phyloP scores from a whole-genome alignment of 2,888 invertebrate species.

The Rhagophthalmus giganteus region DNA sequence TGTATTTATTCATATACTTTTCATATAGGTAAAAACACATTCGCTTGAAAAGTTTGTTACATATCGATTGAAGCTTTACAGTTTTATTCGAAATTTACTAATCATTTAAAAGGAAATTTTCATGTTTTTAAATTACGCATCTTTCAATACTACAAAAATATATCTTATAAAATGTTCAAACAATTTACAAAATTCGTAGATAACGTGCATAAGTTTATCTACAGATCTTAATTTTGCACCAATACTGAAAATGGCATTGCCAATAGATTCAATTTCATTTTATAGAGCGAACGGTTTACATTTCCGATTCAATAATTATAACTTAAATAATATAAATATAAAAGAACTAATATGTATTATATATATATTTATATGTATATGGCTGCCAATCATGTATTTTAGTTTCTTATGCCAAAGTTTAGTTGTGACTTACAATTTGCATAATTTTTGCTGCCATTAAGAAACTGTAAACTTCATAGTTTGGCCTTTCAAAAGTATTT shows the following conservation, averaged over 20 bases:
- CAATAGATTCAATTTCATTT: conserved; percentile 4
- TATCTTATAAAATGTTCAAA: conserved; percentile 49
- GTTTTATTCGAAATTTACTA: conserved; percentile 45
- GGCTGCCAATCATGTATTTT: conserved; percentile 31
- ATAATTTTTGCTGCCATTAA: conserved; percentile 10
- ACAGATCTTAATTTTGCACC: conserved; percentile 41
- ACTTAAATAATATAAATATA: conserved; percentile 32
- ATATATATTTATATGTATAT: conserved; percentile 22
- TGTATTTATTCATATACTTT: conserved; percentile 54
- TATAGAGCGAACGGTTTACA: not conserved
- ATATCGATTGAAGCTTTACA: conserved; percentile 53
- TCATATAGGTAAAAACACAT: conserved; percentile 56
- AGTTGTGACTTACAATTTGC: conserved; percentile 8
- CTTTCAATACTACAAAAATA: conserved; percentile 52
- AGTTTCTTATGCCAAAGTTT: conserved; percentile 18
- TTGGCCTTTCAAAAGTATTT: not conserved
- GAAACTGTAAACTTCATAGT: conserved; percentile 4
- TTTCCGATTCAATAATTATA: conserved; percentile 4
- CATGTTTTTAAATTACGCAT: conserved; percentile 40
- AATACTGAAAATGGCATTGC: conserved; percentile 43
- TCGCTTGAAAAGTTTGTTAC: conserved; percentile 53
- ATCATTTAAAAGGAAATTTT: conserved; percentile 40
- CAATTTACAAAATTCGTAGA: conserved; percentile 50
- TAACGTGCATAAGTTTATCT: conserved; percentile 37
- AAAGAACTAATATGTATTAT: conserved; percentile 30